Percentiles rank a stretch among this genome's conserved stretches.
phyloP scores from a whole-genome alignment of 2,888 invertebrate species.

The Drosophila picticornis region DNA sequence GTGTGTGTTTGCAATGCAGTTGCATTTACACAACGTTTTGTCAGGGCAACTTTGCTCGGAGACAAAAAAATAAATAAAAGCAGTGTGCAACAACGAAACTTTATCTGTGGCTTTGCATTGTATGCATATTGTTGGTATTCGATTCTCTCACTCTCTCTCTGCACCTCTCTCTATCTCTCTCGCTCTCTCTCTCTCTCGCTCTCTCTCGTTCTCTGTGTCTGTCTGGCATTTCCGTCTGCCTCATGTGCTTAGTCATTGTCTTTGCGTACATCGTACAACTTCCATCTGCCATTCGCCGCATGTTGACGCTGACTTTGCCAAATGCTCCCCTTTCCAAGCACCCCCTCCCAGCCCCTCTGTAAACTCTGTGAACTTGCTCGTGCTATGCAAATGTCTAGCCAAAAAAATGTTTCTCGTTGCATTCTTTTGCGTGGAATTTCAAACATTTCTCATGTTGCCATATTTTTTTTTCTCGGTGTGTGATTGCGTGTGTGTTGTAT shows the following conservation, averaged over 20 bases:
- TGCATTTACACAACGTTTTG: slow-evolving; percentile 52
- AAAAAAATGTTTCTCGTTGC: slow-evolving; percentile 68
- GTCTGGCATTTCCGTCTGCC: slow-evolving; percentile 29
- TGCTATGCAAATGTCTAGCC: slow-evolving; percentile 71
- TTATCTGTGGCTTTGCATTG: slow-evolving; percentile 71
- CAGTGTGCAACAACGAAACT: slow-evolving; percentile 51
- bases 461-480: slow-evolving; percentile 27
- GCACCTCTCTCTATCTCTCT: slow-evolving; percentile 2
- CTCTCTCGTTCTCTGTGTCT: slow-evolving; percentile 20
- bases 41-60: slow-evolving; percentile 49
- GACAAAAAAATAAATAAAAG: slow-evolving; percentile 12
- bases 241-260: slow-evolving; percentile 76
- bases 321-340: slow-evolving; percentile 34
- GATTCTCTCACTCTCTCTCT: slow-evolving; percentile 12
- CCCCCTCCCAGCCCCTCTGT: background rate
- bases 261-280: slow-evolving; percentile 77
- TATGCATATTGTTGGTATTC: slow-evolving; percentile 70
- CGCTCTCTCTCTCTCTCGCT: slow-evolving; percentile 4
- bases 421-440: slow-evolving; percentile 73
- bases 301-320: slow-evolving; percentile 68
- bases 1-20: slow-evolving; percentile 31
- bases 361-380: slow-evolving; percentile 34
- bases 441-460: slow-evolving; percentile 66
- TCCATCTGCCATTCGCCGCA: slow-evolving; percentile 71
- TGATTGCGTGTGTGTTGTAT: background rate